Conservation (phyloP, 2,113 vertebrate genomes). For the Platysteira castanea region DNA sequence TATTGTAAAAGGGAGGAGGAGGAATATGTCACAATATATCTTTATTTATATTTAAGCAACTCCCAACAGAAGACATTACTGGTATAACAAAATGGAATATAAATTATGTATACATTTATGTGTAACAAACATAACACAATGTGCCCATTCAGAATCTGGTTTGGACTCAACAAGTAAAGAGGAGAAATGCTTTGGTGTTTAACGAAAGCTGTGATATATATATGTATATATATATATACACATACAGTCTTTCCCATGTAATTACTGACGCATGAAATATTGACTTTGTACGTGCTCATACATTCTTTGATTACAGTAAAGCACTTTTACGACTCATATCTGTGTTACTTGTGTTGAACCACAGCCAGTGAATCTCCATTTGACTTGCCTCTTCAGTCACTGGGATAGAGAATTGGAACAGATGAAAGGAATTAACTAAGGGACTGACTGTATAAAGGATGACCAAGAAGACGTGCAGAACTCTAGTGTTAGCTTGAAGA, state of each 20-base stretch:
- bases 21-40: neutral
- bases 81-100: neutral
- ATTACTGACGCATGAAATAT: neutral
- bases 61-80: neutral
- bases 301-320: neutral
- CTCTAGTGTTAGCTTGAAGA: neutral
- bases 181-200: neutral
- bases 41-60: constrained; percentile 4
- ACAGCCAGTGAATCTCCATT: neutral
- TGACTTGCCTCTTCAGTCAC: neutral
- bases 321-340: neutral
- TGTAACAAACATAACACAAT: neutral
- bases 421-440: neutral
- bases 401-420: neutral
- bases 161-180: neutral
- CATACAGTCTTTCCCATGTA: neutral
- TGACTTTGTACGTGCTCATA: neutral
- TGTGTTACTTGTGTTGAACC: neutral
- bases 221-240: no score
- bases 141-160: neutral
- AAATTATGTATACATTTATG: neutral
- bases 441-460: neutral
- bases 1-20: neutral
- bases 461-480: neutral
- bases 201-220: neutral